A percentile compares a stretch with the other conserved stretches of the same genome.
Evolutionary conservation across 2,888 invertebrate genomes (phyloP).

Genomic region (Zeuzera pyrina): DNA sequence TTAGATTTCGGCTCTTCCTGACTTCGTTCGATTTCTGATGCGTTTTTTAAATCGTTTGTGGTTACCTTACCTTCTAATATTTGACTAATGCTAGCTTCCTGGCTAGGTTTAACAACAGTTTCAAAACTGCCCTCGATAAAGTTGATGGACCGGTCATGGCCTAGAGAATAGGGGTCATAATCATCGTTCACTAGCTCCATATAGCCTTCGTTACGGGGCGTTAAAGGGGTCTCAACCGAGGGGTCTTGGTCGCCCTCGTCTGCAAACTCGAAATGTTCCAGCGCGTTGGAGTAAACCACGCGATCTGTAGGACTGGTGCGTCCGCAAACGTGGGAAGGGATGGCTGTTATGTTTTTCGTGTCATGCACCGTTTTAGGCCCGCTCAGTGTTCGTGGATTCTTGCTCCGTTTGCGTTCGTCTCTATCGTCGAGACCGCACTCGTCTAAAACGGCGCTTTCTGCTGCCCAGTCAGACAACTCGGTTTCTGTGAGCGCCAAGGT

Average conservation of each 20-base stretch:
- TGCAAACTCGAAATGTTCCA: slow-evolving; percentile 88
- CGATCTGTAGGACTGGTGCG: slow-evolving; percentile 38
- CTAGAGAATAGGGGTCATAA: slow-evolving; percentile 45
- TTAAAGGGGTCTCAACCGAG: slow-evolving; percentile 70
- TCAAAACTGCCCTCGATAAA: slow-evolving; percentile 69
- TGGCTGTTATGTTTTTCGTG: slow-evolving; percentile 50
- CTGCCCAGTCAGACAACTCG: slow-evolving; percentile 91
- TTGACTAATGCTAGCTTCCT: slow-evolving; percentile 8
- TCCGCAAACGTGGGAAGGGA: slow-evolving; percentile 58
- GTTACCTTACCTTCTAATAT: slow-evolving; percentile 7
- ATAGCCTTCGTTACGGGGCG: slow-evolving; percentile 49
- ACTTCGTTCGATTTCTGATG: slow-evolving; percentile 1
- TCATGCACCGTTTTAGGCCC: slow-evolving; percentile 51
- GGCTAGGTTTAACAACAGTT: slow-evolving; percentile 39
- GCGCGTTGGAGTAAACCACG: slow-evolving; percentile 66
- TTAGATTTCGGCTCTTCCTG: slow-evolving; percentile 9
- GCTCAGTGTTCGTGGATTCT: slow-evolving; percentile 46
- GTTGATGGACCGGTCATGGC: slow-evolving; percentile 66
- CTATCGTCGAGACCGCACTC: slow-evolving; percentile 74
- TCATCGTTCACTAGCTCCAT: slow-evolving; percentile 64
- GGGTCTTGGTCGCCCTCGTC: slow-evolving; percentile 90
- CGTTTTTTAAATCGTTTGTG: not conserved
- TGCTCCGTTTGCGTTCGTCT: slow-evolving; percentile 38
- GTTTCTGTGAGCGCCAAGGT: slow-evolving; percentile 87
- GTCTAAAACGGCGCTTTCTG: slow-evolving; percentile 84